These are phyloP conservation scores for Drosophila paramelanica DNA, from an alignment of 2,888 invertebrate genomes.

Conservation along the genomic window DNA sequence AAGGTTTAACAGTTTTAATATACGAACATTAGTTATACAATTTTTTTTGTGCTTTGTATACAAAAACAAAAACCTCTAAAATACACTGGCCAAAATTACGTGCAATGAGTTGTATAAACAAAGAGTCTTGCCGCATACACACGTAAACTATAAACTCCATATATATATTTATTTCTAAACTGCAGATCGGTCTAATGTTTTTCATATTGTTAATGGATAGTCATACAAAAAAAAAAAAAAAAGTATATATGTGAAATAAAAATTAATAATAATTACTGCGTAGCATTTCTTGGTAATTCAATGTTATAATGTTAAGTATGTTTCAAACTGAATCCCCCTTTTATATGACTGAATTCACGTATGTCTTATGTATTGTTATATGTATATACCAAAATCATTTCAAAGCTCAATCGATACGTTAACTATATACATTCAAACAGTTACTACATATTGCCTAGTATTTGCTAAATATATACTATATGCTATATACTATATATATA, in stretches of 20 bases:
- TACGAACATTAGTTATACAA: slow-evolving; percentile 17
- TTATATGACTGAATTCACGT: slow-evolving; percentile 72
- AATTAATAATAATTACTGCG: slow-evolving; percentile 44
- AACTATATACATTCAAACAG: slow-evolving; percentile 51
- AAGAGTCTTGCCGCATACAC: slow-evolving; percentile 55
- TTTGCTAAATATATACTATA: slow-evolving; percentile 66
- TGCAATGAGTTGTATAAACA: slow-evolving; percentile 61
- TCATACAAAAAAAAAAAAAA: slow-evolving; percentile 5
- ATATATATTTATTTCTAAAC: slow-evolving; percentile 47
- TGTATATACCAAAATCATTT: slow-evolving; percentile 75
- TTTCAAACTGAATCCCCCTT: slow-evolving; percentile 67
- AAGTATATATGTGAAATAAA: slow-evolving; percentile 1
- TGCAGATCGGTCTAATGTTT: slow-evolving; percentile 63
- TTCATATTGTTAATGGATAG: slow-evolving; percentile 66
- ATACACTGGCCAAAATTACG: slow-evolving; percentile 26
- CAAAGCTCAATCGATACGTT: slow-evolving; percentile 61
- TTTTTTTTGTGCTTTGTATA: slow-evolving; percentile 57
- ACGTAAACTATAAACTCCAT: slow-evolving; percentile 35
- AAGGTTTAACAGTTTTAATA: slow-evolving; percentile 42
- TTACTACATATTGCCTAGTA: slow-evolving; percentile 74
- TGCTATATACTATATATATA: slow-evolving; percentile 35
- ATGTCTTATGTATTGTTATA: slow-evolving; percentile 79
- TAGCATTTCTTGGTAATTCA: slow-evolving; percentile 76
- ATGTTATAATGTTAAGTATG: slow-evolving; percentile 79
- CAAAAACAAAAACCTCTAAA: slow-evolving; percentile 31